Percentiles rank a stretch among this genome's conserved stretches.
Conservation (phyloP, 2,888 invertebrate genomes). For the Eudasyphora cyanicolor region DNA sequence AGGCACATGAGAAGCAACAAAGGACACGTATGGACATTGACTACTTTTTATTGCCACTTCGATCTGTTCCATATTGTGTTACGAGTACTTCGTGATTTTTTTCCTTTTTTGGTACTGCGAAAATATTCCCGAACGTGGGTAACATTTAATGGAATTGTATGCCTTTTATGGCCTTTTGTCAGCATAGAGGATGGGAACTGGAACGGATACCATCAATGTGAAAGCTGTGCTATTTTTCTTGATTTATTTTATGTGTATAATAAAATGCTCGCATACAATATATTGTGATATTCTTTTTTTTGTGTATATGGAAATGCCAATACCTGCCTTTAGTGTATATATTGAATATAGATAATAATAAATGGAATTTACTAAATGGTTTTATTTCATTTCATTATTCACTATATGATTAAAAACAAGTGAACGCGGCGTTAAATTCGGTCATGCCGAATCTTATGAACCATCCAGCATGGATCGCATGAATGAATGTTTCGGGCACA, state of each 20-base stretch:
- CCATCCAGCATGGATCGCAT: too few species aligned
- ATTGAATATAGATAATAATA: too few species aligned
- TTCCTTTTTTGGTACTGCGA: not conserved
- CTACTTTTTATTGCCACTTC: constrained; percentile 15
- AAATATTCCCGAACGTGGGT: not conserved
- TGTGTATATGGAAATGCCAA: not conserved
- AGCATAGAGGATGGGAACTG: too few species aligned
- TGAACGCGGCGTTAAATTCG: too few species aligned
- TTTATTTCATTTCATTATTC: too few species aligned
- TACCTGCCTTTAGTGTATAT: too few species aligned
- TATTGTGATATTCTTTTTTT: not conserved
- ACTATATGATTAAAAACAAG: too few species aligned
- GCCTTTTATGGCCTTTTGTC: not conserved
- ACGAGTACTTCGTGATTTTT: constrained; percentile 18
- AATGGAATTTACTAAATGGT: too few species aligned
- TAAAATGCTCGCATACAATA: not conserved
- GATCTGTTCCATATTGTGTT: not conserved
- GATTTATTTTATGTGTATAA: not conserved
- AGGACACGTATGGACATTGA: constrained; percentile 7
- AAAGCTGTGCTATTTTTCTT: too few species aligned
- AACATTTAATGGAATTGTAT: constrained; percentile 4
- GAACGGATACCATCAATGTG: too few species aligned
- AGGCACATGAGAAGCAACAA: not conserved
- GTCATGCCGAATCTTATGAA: too few species aligned
- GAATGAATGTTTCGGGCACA: too few species aligned